These are phyloP conservation scores for Aphelenchoides avenae DNA, from an alignment of 1,140 invertebrate species.

Conservation along the genomic window DNA sequence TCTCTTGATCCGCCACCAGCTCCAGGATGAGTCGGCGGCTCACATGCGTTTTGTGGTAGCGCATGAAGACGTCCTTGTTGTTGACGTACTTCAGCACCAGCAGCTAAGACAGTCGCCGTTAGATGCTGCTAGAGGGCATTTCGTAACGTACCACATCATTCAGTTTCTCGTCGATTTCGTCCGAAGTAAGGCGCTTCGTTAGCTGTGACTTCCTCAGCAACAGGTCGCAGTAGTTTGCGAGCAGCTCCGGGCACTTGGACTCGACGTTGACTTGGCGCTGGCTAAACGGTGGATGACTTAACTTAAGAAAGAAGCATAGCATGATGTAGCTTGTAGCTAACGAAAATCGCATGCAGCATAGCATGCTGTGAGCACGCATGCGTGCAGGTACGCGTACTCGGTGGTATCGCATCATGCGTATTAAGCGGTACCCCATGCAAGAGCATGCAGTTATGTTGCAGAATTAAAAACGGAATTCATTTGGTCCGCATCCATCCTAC, in stretches of 20 bases:
- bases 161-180: conserved; percentile 90
- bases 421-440: too few relatives aligned
- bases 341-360: too few relatives aligned
- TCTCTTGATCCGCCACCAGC: conserved; percentile 94
- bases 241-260: conserved; percentile 93
- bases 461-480: too few relatives aligned
- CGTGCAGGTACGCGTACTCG: too few relatives aligned
- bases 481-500: too few relatives aligned
- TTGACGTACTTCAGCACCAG: conserved; percentile 96
- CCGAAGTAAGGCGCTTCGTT: conserved; percentile 90
- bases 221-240: conserved; percentile 99
- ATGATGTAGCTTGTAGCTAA: too few relatives aligned
- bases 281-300: conserved; percentile 24
- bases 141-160: conserved; percentile 73
- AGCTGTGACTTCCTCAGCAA: conserved; percentile 88
- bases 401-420: too few relatives aligned
- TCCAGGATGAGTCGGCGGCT: conserved; percentile 89
- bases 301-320: conserved; percentile 53
- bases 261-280: conserved; percentile 63
- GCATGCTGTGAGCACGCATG: too few relatives aligned
- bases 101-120: conserved; percentile 65
- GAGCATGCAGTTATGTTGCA: too few relatives aligned
- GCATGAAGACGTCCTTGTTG: conserved; percentile 99
- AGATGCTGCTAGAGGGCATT: conserved; percentile 1
- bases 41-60: conserved; percentile 96